Evolutionary conservation across 2,888 invertebrate genomes (phyloP).

Genomic region (Drosophila ezoana): DNA sequence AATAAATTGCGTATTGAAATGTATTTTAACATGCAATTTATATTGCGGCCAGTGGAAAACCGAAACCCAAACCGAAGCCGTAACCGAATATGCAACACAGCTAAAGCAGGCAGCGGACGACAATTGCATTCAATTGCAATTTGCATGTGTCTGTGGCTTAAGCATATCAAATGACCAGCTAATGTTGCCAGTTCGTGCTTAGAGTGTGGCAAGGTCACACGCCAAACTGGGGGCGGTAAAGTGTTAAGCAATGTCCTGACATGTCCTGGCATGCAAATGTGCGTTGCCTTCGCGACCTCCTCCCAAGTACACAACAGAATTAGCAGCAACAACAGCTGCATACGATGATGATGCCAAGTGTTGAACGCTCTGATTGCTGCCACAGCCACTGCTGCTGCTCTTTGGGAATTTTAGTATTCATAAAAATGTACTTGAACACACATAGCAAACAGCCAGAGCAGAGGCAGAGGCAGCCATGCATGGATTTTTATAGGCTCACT

Average conservation of each 20-base stretch:
- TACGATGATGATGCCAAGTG: conserved; percentile 60
- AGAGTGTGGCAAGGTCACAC: conserved; percentile 36
- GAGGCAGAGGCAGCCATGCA: conserved; percentile 60
- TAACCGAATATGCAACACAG: conserved; percentile 9
- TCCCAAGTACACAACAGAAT: conserved; percentile 56
- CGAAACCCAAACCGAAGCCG: conserved; percentile 20
- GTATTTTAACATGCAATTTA: conserved; percentile 67
- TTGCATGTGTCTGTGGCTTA: conserved; percentile 29
- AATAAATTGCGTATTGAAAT: conserved; percentile 44
- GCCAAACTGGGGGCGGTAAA: not conserved
- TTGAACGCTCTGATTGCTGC: conserved; percentile 73
- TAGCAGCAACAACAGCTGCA: conserved; percentile 58
- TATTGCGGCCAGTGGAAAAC: conserved; percentile 44
- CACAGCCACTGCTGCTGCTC: conserved; percentile 14
- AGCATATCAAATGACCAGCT: conserved; percentile 27
- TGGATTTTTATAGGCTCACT: conserved; percentile 79
- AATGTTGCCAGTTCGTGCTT: not conserved
- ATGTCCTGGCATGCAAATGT: conserved; percentile 35
- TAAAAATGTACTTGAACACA: conserved; percentile 73
- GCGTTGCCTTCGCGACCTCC: conserved; percentile 14
- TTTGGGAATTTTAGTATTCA: conserved; percentile 68
- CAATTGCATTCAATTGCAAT: conserved; percentile 42
- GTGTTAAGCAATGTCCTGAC: not conserved
- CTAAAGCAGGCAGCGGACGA: conserved; percentile 26
- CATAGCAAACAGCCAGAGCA: conserved; percentile 12